These are phyloP conservation scores for Cheirogaleus major DNA, from an alignment of 2,797 vertebrate species.

Conservation along the genomic window DNA sequence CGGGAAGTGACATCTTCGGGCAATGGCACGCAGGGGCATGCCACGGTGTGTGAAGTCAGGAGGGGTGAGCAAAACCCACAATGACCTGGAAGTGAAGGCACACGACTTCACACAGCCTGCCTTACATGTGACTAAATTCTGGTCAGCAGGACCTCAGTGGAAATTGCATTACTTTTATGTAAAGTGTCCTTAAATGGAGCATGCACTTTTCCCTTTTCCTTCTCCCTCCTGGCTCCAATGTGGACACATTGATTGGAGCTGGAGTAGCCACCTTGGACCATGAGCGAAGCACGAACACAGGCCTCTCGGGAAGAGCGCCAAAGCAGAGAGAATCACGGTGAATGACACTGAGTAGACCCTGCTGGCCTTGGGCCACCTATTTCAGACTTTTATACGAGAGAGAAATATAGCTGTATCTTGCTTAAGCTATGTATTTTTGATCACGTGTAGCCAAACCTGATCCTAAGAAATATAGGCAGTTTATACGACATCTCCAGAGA, in stretches of 20 bases:
- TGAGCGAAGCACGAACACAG: not conserved
- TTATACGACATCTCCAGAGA: not conserved
- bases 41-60: rapidly evolving
- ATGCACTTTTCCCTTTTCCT: not conserved
- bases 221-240: not conserved
- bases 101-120: not conserved
- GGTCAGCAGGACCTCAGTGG: not conserved
- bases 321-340: not conserved
- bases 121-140: not conserved
- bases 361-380: not conserved
- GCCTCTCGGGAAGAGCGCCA: not conserved
- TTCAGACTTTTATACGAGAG: not conserved
- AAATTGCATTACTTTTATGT: not conserved
- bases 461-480: not conserved
- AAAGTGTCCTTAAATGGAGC: not conserved
- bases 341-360: not conserved
- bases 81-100: not conserved
- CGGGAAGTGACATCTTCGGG: not conserved
- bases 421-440: not conserved
- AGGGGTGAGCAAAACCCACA: not conserved
- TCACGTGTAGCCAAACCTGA: not conserved
- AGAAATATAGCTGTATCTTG: not conserved
- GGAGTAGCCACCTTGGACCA: not conserved
- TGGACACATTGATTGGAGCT: not conserved
- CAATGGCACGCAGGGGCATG: not conserved